Evolutionary conservation across 2,797 vertebrate genomes (phyloP).

Genomic region (Hydrolagus colliei): DNA sequence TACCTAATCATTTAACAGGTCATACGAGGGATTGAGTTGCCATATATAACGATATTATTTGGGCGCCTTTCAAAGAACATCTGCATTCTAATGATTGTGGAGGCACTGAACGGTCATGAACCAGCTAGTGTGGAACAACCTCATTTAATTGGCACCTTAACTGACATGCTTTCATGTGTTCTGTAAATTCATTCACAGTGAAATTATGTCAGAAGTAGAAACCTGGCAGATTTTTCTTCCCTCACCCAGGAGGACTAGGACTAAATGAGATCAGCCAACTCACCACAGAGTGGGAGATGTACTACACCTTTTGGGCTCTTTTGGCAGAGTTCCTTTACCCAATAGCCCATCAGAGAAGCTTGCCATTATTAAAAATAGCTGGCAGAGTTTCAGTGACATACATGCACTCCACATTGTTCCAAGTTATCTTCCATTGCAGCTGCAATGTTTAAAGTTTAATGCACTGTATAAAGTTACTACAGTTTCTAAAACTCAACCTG

Average conservation of each 20-base stretch:
- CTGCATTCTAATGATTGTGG: background rate
- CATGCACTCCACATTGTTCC: no score
- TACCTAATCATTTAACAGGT: slow-evolving; percentile 26
- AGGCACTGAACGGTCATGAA: background rate
- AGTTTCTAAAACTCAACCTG: background rate
- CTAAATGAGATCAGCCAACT: no score
- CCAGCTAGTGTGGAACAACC: background rate
- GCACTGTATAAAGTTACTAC: background rate
- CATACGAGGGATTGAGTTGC: background rate
- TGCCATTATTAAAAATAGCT: no score
- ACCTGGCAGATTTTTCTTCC: no score
- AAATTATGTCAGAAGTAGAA: background rate
- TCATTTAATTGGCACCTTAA: background rate
- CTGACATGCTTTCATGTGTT: background rate
- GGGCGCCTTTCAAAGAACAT: slow-evolving; percentile 16
- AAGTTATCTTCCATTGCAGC: no score
- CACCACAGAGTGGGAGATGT: no score
- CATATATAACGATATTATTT: background rate
- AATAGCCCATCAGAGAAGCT: no score
- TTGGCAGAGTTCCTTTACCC: no score
- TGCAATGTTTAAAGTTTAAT: background rate
- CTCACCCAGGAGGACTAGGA: no score
- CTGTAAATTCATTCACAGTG: background rate
- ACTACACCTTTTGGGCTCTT: no score
- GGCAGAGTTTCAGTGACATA: no score